Conservation (phyloP, 2,888 invertebrate genomes). For the Xylocampa areola region DNA sequence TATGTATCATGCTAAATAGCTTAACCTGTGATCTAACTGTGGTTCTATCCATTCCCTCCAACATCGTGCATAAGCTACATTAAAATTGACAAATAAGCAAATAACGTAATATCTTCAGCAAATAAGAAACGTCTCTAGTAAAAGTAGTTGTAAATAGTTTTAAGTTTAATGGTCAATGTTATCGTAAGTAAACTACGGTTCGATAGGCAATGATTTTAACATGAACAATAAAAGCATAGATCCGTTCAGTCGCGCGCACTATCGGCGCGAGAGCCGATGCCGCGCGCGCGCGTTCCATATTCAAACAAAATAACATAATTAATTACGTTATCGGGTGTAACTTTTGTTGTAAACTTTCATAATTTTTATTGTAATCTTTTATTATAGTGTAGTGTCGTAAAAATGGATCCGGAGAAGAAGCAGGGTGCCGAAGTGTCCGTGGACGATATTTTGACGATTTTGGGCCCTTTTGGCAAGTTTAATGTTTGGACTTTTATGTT, state of each 20-base stretch:
- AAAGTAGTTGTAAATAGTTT: constrained; percentile 28
- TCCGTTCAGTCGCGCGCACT: constrained; percentile 69
- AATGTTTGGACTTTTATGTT: constrained; percentile 79
- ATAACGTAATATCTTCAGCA: constrained; percentile 1
- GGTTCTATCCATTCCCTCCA: too few species aligned
- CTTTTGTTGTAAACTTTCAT: constrained; percentile 24
- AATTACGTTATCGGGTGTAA: constrained; percentile 51
- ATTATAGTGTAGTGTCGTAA: constrained; percentile 55
- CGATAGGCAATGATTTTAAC: constrained; percentile 68
- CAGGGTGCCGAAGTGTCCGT: constrained; percentile 77
- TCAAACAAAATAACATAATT: constrained; percentile 51
- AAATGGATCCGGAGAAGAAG: constrained; percentile 84
- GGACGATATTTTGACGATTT: constrained; percentile 80
- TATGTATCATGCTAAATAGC: too few species aligned
- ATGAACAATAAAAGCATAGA: constrained; percentile 79
- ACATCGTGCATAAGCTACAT: neutral
- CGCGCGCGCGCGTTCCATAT: constrained; percentile 66
- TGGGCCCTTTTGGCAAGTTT: constrained; percentile 83
- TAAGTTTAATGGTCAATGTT: constrained; percentile 41
- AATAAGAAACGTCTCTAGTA: constrained; percentile 26
- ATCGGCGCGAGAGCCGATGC: constrained; percentile 67
- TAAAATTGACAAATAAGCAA: constrained; percentile 8
- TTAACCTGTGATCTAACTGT: too few species aligned
- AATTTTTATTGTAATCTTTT: constrained; percentile 25
- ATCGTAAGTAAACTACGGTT: constrained; percentile 52